Conservation (phyloP, 2,888 invertebrate species). For the Apotomis capreana region DNA sequence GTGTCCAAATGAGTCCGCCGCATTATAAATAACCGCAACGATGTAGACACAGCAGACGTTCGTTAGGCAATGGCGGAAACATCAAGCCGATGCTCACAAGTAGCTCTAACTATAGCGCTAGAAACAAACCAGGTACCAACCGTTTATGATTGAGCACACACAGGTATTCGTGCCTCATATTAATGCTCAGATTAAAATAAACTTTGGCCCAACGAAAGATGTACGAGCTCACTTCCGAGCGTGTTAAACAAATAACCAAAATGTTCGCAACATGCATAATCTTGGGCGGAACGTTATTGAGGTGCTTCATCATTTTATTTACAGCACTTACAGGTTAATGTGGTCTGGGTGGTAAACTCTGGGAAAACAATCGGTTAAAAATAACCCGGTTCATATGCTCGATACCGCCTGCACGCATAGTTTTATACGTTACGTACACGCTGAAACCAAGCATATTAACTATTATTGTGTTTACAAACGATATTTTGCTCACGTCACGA, state of each 20-base stretch:
- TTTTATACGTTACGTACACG: constrained; percentile 20
- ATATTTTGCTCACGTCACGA: too few relatives aligned
- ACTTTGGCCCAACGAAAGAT: constrained; percentile 70
- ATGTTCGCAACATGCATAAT: constrained; percentile 67
- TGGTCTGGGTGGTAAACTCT: constrained; percentile 66
- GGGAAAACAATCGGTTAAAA: constrained; percentile 73
- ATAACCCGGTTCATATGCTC: constrained; percentile 63
- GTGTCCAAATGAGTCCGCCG: constrained; percentile 30
- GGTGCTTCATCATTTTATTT: constrained; percentile 80
- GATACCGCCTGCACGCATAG: constrained; percentile 42
- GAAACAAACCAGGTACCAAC: constrained; percentile 81
- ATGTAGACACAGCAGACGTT: constrained; percentile 51
- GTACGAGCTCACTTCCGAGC: constrained; percentile 64
- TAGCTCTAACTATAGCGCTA: constrained; percentile 43
- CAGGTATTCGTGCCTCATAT: constrained; percentile 77
- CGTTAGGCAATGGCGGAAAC: constrained; percentile 64
- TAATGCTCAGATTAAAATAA: constrained; percentile 79
- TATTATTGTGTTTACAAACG: not conserved
- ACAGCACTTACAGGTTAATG: constrained; percentile 75
- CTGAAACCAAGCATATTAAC: constrained; percentile 15
- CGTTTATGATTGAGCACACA: constrained; percentile 78
- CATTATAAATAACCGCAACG: constrained; percentile 39
- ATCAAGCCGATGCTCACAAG: constrained; percentile 56
- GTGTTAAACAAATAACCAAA: constrained; percentile 78
- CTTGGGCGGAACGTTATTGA: constrained; percentile 70